Base-by-base conservation (phyloP, 2,797 vertebrate genomes). In the Diplodus sargus region DNA sequence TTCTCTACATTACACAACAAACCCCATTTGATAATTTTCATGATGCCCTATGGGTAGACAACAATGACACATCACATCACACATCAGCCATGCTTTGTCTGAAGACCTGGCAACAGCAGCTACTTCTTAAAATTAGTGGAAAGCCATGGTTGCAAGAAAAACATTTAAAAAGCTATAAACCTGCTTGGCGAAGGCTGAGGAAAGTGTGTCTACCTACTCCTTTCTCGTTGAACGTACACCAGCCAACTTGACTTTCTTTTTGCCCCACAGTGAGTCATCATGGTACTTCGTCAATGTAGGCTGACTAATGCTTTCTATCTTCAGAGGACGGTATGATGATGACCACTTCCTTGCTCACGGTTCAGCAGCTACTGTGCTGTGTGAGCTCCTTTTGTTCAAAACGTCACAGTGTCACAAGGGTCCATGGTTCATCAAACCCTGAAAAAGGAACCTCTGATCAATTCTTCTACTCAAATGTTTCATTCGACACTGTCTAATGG, bases 381-480 rank as follows among this genome's bases (percentile, higher is more conserved):
- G 25, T 68, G 34, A 80, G 51, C 14, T 66, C 12, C 22, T 71
- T 71, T 62, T 77, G 56, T 74, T 56, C 8, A 0, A 2, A 49
- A 30, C 2, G 16, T 78, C 59, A 77, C 79, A 79, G 57, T 45
- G 34, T 89, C 84, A 83, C 85, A 83, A 84, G 80, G 23, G 52
- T 58, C 58, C 75, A 83, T 14, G 66, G 65, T 83, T 78, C 20
- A 67, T 79, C 54, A 78, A 18, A 67, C 61, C 63, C 65, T 63
- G 74, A 51, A 87, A 65, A 45, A 49, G 5, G 68, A 34, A 42
- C 15, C 42, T 59, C 10, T 58, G 54, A 75, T 82, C 54, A 20
- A 68, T 64, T 85, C 22, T 68, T 69, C n/a, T 39, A 39, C 39
- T 60, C 39, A 73, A 57, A 48, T 61, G 70, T 75, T 67, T 68